Conservation (phyloP, 2,797 vertebrate species). For the Myotis myotis region DNA sequence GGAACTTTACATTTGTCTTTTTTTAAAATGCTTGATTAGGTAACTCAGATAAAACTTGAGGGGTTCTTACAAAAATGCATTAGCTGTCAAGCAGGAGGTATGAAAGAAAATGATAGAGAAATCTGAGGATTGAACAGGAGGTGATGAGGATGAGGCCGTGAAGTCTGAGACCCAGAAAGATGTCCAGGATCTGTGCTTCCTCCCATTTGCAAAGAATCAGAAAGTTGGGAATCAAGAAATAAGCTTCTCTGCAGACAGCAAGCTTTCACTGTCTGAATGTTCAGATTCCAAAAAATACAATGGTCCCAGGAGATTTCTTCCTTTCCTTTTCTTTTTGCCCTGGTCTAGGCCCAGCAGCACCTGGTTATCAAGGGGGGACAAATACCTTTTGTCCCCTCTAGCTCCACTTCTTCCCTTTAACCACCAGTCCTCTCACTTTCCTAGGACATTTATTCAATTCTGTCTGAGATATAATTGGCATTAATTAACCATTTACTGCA, state of each 20-base stretch:
- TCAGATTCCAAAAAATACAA: neutral
- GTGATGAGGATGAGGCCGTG: rapidly evolving
- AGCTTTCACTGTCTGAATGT: neutral
- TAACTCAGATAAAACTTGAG: neutral
- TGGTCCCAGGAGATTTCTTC: neutral
- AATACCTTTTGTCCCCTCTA: neutral
- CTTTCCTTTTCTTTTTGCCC: neutral
- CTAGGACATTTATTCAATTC: neutral
- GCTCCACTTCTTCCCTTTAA: neutral
- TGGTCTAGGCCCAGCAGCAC: neutral
- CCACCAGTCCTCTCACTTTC: neutral
- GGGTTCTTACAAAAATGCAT: neutral
- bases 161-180: neutral
- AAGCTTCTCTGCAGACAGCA: neutral
- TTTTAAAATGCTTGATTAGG: neutral
- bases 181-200: neutral
- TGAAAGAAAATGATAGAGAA: neutral
- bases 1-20: neutral
- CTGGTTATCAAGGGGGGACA: neutral
- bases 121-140: neutral
- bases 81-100: neutral
- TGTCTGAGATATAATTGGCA: constrained; percentile 5
- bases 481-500: constrained; percentile 45
- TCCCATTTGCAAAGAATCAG: neutral
- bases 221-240: neutral